Base-by-base conservation (phyloP, 2,113 vertebrate species). In the Argyrosomus japonicus region DNA sequence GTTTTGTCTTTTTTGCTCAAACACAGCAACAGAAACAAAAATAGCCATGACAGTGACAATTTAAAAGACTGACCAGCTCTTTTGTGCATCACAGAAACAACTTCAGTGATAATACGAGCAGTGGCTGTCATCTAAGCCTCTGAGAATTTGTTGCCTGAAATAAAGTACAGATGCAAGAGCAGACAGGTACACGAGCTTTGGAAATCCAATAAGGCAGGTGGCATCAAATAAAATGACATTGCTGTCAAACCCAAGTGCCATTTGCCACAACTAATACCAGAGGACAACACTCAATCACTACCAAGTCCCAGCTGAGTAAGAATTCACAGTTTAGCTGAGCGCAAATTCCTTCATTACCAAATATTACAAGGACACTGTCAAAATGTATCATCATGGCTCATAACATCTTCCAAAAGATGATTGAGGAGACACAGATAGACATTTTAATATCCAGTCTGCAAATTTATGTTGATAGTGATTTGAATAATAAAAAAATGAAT, bases 221-320 rank as follows among this genome's bases (percentile, higher is more conserved):
- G 47, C 82, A 14, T 74, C 23, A 5, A 32, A 62, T 76, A 73
- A 76, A 82, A 64, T 51, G 13, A 63, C 27, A 65, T 3, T 5
- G n/a, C 72, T 65, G 68, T 74, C 73, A 67, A 81, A 77, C 25
- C 27, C 61, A 48, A 79, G 61, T 29, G 61, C 51, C 50, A 45
- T 74, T 63, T 53, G 48, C 36, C 61, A 27, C 7, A 61, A 64
- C 54, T 62, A 67, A 88, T 29, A 40, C n/a, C 40, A 53, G 60
- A 68, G 64, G 75, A 79, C 73, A 48, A 40, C 53, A 56, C 40
- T 68, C 60, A 60, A 57, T 86, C 87, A 75, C 56, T 14, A 62
- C 36, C 0, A 53, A 62, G 68, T 51, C 74, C 57, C 58, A 10
- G 32, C 43, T 29, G 60, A 81, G 57, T 23, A 32, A 75, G 62